phyloP scores from a whole-genome alignment of 2,797 vertebrate genomes.

The Pelodytes ibericus region DNA sequence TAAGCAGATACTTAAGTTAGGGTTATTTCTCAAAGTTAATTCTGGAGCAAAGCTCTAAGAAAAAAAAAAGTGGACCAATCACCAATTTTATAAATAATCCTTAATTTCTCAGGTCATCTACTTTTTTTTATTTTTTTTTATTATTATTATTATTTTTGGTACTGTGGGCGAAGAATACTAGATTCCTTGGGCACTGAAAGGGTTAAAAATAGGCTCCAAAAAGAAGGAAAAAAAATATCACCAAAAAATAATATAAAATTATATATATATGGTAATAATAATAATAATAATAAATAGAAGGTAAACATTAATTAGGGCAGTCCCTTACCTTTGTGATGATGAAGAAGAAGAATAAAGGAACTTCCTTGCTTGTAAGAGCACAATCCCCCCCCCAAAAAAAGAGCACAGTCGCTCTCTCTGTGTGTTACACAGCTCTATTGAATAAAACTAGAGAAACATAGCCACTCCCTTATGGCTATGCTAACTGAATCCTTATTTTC shows the following conservation, averaged over 20 bases:
- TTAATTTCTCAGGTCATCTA: no score
- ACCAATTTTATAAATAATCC: no score
- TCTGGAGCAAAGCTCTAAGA: no score
- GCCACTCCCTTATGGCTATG: conserved; percentile 86
- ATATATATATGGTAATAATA: no score
- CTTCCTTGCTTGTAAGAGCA: conserved; percentile 19
- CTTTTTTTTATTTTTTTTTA: no score
- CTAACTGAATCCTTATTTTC: conserved; percentile 77
- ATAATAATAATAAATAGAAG: neutral
- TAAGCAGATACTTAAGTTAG: no score
- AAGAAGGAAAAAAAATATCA: neutral
- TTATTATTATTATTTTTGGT: no score
- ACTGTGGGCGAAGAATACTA: no score
- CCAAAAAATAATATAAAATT: neutral
- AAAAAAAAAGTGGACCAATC: no score
- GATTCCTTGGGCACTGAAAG: no score
- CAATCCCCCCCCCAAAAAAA: neutral
- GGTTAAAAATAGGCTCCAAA: no score
- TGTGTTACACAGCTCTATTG: conserved; percentile 66
- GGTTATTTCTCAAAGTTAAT: no score
- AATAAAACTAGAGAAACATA: conserved; percentile 72
- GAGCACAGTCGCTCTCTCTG: neutral
- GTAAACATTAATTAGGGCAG: conserved; percentile 1
- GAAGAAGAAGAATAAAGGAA: conserved; percentile 59
- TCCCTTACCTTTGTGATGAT: conserved; percentile 70